Conservation (phyloP, 2,888 invertebrate genomes). For the Acanthosoma haemorrhoidale region DNA sequence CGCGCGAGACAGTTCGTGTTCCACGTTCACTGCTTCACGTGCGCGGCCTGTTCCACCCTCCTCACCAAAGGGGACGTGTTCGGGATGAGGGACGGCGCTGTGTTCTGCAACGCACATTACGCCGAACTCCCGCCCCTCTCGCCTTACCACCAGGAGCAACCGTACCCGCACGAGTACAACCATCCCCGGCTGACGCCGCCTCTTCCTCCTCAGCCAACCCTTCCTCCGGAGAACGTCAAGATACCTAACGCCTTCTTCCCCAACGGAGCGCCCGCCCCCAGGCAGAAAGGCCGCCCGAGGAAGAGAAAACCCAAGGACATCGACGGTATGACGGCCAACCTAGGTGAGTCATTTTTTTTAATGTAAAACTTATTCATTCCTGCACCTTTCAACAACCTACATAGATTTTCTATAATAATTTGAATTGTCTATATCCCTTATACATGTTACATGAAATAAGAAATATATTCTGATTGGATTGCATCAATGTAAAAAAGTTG, state of each 20-base stretch:
- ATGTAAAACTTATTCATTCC: too few species aligned
- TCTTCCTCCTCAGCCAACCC: constrained; percentile 33
- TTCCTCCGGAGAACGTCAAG: constrained; percentile 38
- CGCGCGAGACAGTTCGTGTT: constrained; percentile 85
- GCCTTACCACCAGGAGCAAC: constrained; percentile 42
- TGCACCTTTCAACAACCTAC: too few species aligned
- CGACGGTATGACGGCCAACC: constrained; percentile 76
- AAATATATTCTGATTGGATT: too few species aligned
- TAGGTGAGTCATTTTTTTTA: constrained; percentile 74
- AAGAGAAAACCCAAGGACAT: constrained; percentile 89
- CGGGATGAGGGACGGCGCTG: constrained; percentile 81
- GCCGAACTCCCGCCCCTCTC: constrained; percentile 48
- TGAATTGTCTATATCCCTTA: too few species aligned
- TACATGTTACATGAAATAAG: too few species aligned
- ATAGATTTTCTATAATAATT: too few species aligned
- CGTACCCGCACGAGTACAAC: constrained; percentile 45
- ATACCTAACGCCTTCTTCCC: constrained; percentile 49
- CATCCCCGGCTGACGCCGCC: constrained; percentile 49
- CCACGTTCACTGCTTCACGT: constrained; percentile 92
- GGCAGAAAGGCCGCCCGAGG: constrained; percentile 87
- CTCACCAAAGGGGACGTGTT: constrained; percentile 92
- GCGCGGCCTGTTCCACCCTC: constrained; percentile 78
- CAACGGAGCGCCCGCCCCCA: constrained; percentile 59
- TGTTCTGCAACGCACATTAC: constrained; percentile 76
- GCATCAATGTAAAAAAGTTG: too few species aligned